Evolutionary conservation across 2,113 vertebrate species (phyloP), one percentile per base, ranked within the genome.

Genomic region (Sinocyclocheilus anophthalmus): DNA sequence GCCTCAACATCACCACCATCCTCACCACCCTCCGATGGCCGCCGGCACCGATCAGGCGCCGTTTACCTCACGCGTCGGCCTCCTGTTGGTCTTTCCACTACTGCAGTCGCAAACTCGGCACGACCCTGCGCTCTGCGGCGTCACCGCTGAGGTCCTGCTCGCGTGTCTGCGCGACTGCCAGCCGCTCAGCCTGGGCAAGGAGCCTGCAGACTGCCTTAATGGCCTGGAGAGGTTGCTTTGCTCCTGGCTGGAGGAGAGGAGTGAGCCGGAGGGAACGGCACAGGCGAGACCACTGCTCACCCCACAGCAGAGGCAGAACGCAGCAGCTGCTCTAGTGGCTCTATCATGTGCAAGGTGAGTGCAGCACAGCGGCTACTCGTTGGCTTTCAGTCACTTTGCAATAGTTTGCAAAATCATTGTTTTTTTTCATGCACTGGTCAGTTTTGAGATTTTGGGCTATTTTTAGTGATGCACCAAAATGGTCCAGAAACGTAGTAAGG

Each of bases 141-240:
- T 99, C 92, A 99, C 98, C 0, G 98, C 98, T 4, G 98, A 99
- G 94, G 97, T 99, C 87, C 96, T 99, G 90, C 94, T 99, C 87
- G 94, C 96, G 80, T 99, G 98, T 94, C 96, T 99, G 89, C 95
- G 97, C 5, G 98, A 99, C 94, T 99, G 98, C 94, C 98, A 99
- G 95, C 98, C 98, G 4, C 94, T 99, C 92, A 99, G 98, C 91
- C 93, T 99, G 90, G 98, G 97, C 92, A 99, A 99, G 95, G 98
- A 99, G 85, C 98, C 98, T 0, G 93, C 96, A 0, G 98, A 99
- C 93, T 99, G 98, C 91, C 97, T 99, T 81, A 99, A 97, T 12
- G 98, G 98, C 4, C 96, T 99, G 72, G 98, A 99, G 91, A 90
- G 96, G 67, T 92, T 99, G 88, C 96, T 99, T 50, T 99, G 98